Conservation (phyloP, 2,888 invertebrate species). For the Linnaemya vulpina region DNA sequence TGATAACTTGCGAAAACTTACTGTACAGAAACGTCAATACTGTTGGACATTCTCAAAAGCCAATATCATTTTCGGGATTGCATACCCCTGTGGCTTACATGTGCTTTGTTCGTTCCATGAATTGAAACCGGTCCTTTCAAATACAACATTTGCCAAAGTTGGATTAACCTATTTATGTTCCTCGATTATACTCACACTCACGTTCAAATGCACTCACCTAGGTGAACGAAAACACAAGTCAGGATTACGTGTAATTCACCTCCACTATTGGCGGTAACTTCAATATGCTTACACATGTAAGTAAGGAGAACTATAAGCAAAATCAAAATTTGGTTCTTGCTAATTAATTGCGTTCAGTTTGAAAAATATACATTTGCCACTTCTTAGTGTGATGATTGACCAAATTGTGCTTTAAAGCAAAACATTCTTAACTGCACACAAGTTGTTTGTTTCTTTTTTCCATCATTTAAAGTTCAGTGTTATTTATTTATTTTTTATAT, state of each 20-base stretch:
- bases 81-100: too few relatives aligned
- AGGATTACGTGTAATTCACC: too few relatives aligned
- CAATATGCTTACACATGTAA: background rate
- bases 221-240: too few relatives aligned
- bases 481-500: conserved; percentile 5
- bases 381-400: conserved; percentile 75
- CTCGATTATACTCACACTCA: background rate
- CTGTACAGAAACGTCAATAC: too few relatives aligned
- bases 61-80: too few relatives aligned
- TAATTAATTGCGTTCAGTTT: conserved; percentile 46
- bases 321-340: conserved; percentile 8
- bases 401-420: conserved; percentile 80
- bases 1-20: too few relatives aligned
- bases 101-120: too few relatives aligned
- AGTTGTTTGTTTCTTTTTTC: conserved; percentile 28
- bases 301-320: background rate
- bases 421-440: conserved; percentile 63
- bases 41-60: too few relatives aligned
- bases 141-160: too few relatives aligned
- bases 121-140: too few relatives aligned
- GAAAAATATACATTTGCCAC: conserved; percentile 30
- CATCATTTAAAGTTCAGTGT: conserved; percentile 34
- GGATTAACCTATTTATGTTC: too few relatives aligned
- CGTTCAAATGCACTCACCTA: background rate
- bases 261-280: background rate